A percentile compares a stretch with the other conserved stretches of the same genome.
Evolutionary conservation across 2,113 vertebrate genomes (phyloP).

Genomic region (Strix uralensis): DNA sequence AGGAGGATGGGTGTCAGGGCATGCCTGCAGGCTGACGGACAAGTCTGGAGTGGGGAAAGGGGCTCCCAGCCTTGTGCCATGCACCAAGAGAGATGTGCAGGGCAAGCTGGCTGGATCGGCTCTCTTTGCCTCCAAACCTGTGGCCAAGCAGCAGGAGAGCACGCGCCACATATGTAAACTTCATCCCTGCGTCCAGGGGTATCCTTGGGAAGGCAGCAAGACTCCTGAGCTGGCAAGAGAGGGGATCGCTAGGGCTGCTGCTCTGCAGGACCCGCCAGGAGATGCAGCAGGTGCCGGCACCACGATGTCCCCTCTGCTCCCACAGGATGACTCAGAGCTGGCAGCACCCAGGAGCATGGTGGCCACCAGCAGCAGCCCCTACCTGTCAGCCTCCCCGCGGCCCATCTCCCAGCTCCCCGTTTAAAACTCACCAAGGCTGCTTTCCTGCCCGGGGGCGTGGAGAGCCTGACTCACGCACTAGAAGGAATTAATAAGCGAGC

Average conservation of each 20-base stretch:
- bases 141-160: neutral
- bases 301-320: neutral
- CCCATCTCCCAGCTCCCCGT: neutral
- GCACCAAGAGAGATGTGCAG: neutral
- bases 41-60: neutral
- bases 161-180: neutral
- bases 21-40: neutral
- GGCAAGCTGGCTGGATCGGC: neutral
- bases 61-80: neutral
- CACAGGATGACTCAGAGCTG: rapidly evolving
- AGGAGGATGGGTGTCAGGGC: neutral
- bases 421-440: neutral
- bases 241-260: no score
- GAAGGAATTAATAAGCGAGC: slow-evolving; percentile 20
- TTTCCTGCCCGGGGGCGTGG: slow-evolving; percentile 32
- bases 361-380: neutral
- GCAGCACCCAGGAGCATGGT: neutral
- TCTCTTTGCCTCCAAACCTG: neutral
- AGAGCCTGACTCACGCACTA: slow-evolving; percentile 29
- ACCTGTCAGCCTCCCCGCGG: neutral
- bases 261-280: neutral
- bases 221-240: rapidly evolving
- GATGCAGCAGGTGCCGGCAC: neutral
- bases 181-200: neutral
- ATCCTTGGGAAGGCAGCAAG: neutral